phyloP scores from a whole-genome alignment of 2,113 vertebrate genomes.

The Phaetusa simplex region DNA sequence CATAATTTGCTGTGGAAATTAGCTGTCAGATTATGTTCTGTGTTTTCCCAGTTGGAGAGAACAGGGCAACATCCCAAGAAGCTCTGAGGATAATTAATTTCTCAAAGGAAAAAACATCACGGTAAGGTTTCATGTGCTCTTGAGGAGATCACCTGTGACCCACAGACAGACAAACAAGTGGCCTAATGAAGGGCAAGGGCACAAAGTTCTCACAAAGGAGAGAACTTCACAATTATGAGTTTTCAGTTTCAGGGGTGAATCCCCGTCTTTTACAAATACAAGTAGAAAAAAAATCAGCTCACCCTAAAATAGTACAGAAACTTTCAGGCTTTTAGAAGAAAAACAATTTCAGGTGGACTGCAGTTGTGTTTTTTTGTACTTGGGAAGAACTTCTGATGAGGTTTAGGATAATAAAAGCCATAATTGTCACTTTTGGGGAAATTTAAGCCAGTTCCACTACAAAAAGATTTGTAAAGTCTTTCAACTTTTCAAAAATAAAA shows the following conservation, averaged over 20 bases:
- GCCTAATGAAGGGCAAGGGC: background rate
- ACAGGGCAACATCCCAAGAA: background rate
- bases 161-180: background rate
- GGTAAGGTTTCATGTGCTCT: background rate
- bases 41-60: slow-evolving; percentile 3
- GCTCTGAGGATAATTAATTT: slow-evolving; percentile 8
- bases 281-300: background rate
- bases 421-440: background rate
- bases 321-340: background rate
- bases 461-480: background rate
- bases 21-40: background rate
- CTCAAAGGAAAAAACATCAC: background rate
- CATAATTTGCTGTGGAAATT: slow-evolving; percentile 25
- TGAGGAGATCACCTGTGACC: background rate
- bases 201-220: background rate
- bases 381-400: background rate
- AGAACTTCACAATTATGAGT: background rate
- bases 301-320: background rate
- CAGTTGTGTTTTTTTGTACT: background rate
- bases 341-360: background rate
- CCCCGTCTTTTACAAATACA: background rate
- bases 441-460: background rate
- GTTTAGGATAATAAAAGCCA: background rate
- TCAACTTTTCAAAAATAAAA: background rate
- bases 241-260: background rate